Percentiles rank a stretch among this genome's conserved stretches.
phyloP scores from a whole-genome alignment of 2,113 vertebrate genomes.

The Peucedramus taeniatus region DNA sequence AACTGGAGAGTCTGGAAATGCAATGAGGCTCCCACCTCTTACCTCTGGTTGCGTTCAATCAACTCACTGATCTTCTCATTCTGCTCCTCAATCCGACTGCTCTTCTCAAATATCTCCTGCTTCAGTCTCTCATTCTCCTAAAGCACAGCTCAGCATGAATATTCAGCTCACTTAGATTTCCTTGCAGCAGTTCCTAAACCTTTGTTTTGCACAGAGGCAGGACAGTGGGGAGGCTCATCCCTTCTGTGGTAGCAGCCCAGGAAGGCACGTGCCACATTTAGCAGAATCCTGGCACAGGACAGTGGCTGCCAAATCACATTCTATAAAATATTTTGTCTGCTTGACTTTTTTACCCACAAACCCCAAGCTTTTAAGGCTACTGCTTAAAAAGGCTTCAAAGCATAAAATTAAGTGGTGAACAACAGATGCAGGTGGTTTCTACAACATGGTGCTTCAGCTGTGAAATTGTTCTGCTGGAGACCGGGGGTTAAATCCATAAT shows the following conservation, averaged over 20 bases:
- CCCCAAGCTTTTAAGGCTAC: not conserved
- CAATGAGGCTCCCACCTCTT: conserved; percentile 1
- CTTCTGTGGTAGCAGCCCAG: not conserved
- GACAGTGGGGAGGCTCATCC: not conserved
- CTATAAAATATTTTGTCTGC: not conserved
- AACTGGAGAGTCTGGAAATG: not conserved
- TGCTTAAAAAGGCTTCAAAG: not conserved
- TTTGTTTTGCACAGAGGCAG: not conserved
- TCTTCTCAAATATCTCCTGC: conserved; percentile 95
- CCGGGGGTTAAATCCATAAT: not conserved
- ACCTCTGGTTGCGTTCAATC: conserved; percentile 95
- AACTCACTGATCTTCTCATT: conserved; percentile 93
- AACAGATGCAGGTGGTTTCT: not conserved
- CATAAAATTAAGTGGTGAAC: not conserved
- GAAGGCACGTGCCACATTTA: accelerated
- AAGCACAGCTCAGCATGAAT: conserved; percentile 12
- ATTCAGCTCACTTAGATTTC: not conserved
- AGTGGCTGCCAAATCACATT: not conserved
- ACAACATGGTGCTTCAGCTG: not conserved
- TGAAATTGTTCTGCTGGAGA: not conserved
- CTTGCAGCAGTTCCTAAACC: not conserved
- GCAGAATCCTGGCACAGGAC: not conserved
- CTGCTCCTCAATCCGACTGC: conserved; percentile 91
- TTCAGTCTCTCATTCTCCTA: conserved; percentile 97
- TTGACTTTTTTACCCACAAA: not conserved